Evolutionary conservation across 2,113 vertebrate species (phyloP).

Genomic region (Aegotheles bennettii): DNA sequence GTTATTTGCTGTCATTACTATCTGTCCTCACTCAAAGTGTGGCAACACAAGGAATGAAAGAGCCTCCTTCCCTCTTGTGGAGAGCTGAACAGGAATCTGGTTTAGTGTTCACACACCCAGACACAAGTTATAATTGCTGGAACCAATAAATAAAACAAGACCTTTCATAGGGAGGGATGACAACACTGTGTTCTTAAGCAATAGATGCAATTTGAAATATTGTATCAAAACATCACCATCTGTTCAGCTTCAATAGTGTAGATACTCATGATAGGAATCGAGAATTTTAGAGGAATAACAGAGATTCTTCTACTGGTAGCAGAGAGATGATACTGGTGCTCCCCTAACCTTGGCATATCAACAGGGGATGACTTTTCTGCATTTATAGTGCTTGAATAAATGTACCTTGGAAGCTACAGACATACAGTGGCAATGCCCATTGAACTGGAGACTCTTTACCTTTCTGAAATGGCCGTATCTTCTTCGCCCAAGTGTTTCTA

Average conservation of each 20-base stretch:
- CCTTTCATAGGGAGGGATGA: background rate
- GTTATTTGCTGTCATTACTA: background rate
- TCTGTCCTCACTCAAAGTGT: background rate
- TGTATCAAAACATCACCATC: background rate
- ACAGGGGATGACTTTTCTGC: background rate
- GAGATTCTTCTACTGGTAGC: background rate
- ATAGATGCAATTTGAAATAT: background rate
- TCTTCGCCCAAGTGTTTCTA: background rate
- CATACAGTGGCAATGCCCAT: fast-evolving
- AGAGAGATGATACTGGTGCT: background rate
- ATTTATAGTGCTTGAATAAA: background rate
- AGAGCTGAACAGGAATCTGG: background rate
- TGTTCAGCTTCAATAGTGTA: background rate
- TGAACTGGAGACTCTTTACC: background rate
- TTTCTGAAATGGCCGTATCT: background rate
- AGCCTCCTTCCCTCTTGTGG: background rate
- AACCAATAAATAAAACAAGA: background rate
- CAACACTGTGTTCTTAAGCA: background rate
- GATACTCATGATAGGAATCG: background rate
- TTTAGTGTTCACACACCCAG: background rate
- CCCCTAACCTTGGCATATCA: background rate
- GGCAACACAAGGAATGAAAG: background rate
- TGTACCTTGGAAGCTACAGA: background rate
- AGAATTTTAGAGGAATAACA: background rate
- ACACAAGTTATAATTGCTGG: background rate